These are phyloP conservation scores for Danio aesculapii DNA, from an alignment of 2,797 vertebrate genomes.

Conservation along the genomic window DNA sequence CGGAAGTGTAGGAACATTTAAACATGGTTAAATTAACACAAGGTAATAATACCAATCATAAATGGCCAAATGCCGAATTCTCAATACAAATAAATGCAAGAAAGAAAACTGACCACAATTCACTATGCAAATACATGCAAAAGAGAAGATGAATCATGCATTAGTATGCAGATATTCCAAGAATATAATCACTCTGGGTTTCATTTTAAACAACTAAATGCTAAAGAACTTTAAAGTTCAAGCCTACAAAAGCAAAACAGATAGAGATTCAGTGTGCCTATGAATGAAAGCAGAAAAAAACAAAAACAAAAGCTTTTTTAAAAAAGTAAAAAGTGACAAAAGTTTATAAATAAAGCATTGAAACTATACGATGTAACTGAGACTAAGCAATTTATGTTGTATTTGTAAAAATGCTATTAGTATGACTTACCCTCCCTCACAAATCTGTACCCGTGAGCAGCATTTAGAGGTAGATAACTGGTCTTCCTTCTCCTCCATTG, in stretches of 20 bases:
- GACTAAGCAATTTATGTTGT: neutral
- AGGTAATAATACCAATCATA: no score
- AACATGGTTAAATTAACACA: neutral
- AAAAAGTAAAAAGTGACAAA: no score
- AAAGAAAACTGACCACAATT: neutral
- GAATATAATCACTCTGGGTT: neutral
- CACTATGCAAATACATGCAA: neutral
- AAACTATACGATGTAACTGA: neutral
- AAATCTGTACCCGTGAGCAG: constrained; percentile 83
- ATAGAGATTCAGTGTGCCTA: neutral
- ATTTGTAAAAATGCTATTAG: neutral
- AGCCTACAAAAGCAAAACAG: neutral
- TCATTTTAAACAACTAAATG: neutral
- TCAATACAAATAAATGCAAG: neutral
- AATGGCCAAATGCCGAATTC: neutral
- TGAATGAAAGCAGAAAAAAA: neutral
- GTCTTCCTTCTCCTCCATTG: constrained; percentile 71
- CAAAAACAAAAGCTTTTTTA: neutral
- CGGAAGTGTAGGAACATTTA: neutral
- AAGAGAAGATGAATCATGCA: neutral
- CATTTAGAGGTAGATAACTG: constrained; percentile 77
- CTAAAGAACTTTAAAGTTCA: no score
- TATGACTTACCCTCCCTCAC: constrained; percentile 88
- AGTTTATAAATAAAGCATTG: no score
- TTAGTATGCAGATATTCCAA: neutral